Conservation (phyloP, 2,113 vertebrate genomes). For the Phalacrocorax aristotelis region DNA sequence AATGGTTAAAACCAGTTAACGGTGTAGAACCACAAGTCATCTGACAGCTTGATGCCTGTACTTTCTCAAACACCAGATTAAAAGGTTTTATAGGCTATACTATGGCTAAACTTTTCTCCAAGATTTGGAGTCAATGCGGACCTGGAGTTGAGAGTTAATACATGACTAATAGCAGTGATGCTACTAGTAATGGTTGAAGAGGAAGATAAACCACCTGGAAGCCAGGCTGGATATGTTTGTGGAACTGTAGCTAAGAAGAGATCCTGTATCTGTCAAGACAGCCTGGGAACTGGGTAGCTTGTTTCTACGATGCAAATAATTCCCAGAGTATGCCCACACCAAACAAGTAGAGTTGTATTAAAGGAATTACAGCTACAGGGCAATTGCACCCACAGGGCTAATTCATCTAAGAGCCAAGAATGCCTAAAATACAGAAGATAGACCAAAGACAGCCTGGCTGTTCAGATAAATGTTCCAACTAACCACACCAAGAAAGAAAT, state of each 20-base stretch:
- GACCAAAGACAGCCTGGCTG: slow-evolving; percentile 32
- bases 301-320: slow-evolving; percentile 14
- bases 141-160: not conserved
- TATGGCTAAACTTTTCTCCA: not conserved
- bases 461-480: slow-evolving; percentile 12
- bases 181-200: not conserved
- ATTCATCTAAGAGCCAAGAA: slow-evolving; percentile 42
- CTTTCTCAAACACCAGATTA: not conserved
- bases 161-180: not conserved
- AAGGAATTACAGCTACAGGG: slow-evolving; percentile 29
- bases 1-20: not conserved
- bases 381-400: slow-evolving; percentile 20
- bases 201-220: not conserved
- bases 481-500: slow-evolving; percentile 39
- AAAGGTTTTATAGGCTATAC: not conserved
- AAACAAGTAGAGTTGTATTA: not conserved
- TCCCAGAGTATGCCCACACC: not conserved
- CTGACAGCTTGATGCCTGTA: not conserved
- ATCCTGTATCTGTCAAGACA: not conserved
- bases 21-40: not conserved
- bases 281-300: slow-evolving; percentile 5
- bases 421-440: not conserved
- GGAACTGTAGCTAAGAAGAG: not conserved
- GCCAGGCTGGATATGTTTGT: not conserved
- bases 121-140: not conserved